Evolutionary conservation across 2,888 invertebrate species (phyloP).

Genomic region (Eremobia ochroleuca): DNA sequence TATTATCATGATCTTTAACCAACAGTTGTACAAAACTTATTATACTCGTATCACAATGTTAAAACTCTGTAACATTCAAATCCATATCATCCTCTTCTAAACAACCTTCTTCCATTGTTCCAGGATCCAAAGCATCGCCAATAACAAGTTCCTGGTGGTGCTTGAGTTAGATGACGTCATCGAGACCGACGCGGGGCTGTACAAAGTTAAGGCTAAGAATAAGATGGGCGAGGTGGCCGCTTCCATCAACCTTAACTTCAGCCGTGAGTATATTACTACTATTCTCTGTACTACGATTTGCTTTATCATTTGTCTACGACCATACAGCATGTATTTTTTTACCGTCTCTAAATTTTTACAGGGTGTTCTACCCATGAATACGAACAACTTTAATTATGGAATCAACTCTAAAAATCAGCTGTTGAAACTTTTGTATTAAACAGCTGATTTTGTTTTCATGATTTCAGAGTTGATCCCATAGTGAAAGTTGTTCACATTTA

Average conservation of each 20-base stretch:
- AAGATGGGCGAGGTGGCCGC: constrained; percentile 99
- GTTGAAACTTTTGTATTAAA: no score
- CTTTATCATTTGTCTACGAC: not conserved
- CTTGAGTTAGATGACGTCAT: constrained; percentile 98
- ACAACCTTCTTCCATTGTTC: constrained; percentile 20
- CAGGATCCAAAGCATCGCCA: constrained; percentile 95
- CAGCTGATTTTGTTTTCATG: no score
- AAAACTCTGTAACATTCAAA: not conserved
- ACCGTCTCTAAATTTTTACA: no score
- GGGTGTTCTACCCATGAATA: no score
- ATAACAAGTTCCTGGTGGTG: constrained; percentile 97
- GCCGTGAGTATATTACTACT: constrained; percentile 94
- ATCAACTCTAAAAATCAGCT: no score
- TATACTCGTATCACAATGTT: not conserved
- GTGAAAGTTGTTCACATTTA: no score
- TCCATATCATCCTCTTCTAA: not conserved
- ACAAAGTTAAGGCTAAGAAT: constrained; percentile 99
- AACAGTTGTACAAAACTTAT: not conserved
- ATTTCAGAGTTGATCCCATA: no score
- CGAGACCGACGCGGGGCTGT: constrained; percentile 98
- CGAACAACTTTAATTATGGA: no score
- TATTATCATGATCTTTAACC: not conserved
- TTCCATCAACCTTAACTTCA: constrained; percentile 99
- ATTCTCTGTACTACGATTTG: not conserved
- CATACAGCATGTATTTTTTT: no score